A percentile compares a stretch with the other conserved stretches of the same genome.
Evolutionary conservation across 2,888 invertebrate genomes (phyloP).

Genomic region (Germaria angustata): DNA sequence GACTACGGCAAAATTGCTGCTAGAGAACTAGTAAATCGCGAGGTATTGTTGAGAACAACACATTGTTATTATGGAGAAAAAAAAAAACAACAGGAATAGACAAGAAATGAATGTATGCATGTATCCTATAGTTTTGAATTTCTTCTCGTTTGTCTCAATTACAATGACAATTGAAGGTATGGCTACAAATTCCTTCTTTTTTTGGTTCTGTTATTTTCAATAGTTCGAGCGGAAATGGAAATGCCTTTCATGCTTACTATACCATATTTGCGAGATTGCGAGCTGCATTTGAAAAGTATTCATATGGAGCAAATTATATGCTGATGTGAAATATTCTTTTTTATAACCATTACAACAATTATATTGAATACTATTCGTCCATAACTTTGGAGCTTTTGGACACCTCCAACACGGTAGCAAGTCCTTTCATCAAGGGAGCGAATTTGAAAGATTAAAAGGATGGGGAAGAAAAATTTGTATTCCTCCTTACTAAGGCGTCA

Average conservation of each 20-base stretch:
- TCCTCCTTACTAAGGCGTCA: too few relatives aligned
- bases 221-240: slow-evolving; percentile 6
- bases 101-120: slow-evolving; percentile 51
- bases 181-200: not conserved
- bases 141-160: slow-evolving; percentile 15
- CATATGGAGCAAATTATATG: not conserved
- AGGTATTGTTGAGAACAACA: not conserved
- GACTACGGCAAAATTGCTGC: not conserved
- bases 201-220: slow-evolving; percentile 1
- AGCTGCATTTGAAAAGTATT: not conserved
- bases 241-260: not conserved
- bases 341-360: not conserved
- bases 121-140: slow-evolving; percentile 45
- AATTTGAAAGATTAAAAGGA: too few relatives aligned
- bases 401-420: too few relatives aligned
- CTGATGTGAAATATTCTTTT: not conserved
- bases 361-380: too few relatives aligned
- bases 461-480: too few relatives aligned
- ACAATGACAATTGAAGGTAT: slow-evolving; percentile 15
- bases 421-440: too few relatives aligned
- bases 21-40: slow-evolving; percentile 28
- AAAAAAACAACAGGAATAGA: slow-evolving; percentile 45
- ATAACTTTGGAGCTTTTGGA: too few relatives aligned
- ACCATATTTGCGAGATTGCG: not conserved
- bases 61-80: not conserved